Evolutionary conservation across 2,113 vertebrate genomes (phyloP).

Genomic region (Heterochromis multidens): DNA sequence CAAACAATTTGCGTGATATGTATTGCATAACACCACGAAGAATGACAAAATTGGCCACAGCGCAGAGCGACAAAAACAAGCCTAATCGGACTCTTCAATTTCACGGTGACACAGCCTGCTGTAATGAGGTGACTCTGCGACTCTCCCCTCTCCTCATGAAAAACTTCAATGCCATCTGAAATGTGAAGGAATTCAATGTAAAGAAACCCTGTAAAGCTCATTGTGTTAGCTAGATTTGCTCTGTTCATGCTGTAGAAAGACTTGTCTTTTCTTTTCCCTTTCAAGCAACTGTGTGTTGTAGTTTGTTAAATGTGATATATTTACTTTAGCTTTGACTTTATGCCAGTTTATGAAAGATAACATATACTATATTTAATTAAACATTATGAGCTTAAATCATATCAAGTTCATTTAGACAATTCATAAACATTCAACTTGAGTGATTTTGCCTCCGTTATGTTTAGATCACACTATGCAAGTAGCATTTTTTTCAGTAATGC

Average conservation of each 20-base stretch:
- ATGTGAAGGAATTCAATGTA: conserved; percentile 20
- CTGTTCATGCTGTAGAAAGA: not conserved
- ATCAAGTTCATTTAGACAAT: no score
- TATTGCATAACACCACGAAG: conserved; percentile 65
- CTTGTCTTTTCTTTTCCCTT: not conserved
- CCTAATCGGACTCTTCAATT: conserved; percentile 72
- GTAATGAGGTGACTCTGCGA: conserved; percentile 60
- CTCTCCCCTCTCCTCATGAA: not conserved
- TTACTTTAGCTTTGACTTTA: not conserved
- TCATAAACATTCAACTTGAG: no score
- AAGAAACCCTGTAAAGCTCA: not conserved
- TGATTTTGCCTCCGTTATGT: not conserved
- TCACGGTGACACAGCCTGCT: conserved; percentile 60
- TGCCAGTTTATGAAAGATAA: not conserved
- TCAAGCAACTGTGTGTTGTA: not conserved
- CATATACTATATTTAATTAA: not conserved
- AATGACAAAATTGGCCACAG: conserved; percentile 64
- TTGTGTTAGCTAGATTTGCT: not conserved
- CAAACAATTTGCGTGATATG: conserved; percentile 74
- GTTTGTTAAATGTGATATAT: not conserved
- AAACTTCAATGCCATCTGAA: conserved; percentile 18
- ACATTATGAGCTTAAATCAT: not conserved
- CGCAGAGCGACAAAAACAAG: conserved; percentile 49
- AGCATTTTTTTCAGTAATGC: not conserved
- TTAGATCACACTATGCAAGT: not conserved